These are phyloP conservation scores for Drosophila eohydei DNA, from an alignment of 2,888 invertebrate species.

Conservation along the genomic window DNA sequence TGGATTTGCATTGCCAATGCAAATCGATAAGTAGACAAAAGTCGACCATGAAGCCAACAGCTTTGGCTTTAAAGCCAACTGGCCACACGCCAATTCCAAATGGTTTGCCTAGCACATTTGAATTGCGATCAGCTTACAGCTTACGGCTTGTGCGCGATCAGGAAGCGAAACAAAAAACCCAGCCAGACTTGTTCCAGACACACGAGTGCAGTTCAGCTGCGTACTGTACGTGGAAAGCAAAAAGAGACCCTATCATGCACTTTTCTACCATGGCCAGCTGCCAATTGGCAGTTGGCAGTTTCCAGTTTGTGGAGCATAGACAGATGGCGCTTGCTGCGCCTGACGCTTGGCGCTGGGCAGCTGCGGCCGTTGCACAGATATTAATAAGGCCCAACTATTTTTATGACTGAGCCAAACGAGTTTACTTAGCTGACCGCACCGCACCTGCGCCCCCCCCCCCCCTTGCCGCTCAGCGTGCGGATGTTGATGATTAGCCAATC, in stretches of 20 bases:
- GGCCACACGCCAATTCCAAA: neutral
- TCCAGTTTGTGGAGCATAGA: slow-evolving; percentile 21
- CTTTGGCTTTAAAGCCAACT: neutral
- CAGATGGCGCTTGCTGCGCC: slow-evolving; percentile 35
- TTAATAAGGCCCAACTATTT: slow-evolving; percentile 63
- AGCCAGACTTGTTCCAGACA: slow-evolving; percentile 25
- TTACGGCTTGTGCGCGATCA: slow-evolving; percentile 5
- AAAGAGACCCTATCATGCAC: slow-evolving; percentile 1
- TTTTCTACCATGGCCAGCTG: neutral
- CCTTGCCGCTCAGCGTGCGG: slow-evolving; percentile 34
- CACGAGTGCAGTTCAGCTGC: neutral
- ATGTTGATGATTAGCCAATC: slow-evolving; percentile 72
- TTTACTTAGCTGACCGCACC: slow-evolving; percentile 12
- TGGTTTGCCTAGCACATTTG: neutral
- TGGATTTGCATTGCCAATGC: neutral
- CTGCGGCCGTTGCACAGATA: slow-evolving; percentile 31
- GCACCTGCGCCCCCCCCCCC: neutral
- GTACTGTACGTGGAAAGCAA: slow-evolving; percentile 11
- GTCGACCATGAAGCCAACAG: neutral
- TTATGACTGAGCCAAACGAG: slow-evolving; percentile 61
- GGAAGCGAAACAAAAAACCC: slow-evolving; percentile 13
- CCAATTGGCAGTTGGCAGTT: slow-evolving; percentile 23
- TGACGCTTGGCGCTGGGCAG: slow-evolving; percentile 35
- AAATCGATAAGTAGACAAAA: neutral
- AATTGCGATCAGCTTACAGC: neutral